Percentiles rank a stretch among this genome's conserved stretches.
Evolutionary conservation across 2,797 vertebrate genomes (phyloP).

Genomic region (Spheniscus humboldti): DNA sequence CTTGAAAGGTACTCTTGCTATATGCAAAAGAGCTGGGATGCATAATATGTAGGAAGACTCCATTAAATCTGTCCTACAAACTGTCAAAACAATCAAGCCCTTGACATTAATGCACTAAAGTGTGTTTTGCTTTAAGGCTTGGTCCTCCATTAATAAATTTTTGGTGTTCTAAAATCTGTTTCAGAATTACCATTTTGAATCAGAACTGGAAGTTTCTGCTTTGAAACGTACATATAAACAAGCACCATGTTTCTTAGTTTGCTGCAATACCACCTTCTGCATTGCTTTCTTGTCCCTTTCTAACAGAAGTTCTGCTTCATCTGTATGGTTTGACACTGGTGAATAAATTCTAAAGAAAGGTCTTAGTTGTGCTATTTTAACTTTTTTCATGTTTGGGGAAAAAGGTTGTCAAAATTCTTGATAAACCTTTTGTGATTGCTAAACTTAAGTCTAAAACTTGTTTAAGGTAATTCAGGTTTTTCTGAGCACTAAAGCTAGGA

Average conservation of each 20-base stretch:
- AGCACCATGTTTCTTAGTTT: not conserved
- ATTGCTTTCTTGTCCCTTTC: not conserved
- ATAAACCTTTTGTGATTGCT: not conserved
- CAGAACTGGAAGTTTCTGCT: not conserved
- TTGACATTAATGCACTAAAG: constrained; percentile 19
- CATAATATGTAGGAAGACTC: not conserved
- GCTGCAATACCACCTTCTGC: not conserved
- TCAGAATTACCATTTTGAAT: not conserved
- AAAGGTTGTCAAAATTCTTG: not conserved
- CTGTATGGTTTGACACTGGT: not conserved
- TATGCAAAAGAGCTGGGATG: not conserved
- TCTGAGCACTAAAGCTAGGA: not conserved
- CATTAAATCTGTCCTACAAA: not conserved
- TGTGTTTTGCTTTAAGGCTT: not conserved
- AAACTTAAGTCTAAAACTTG: not conserved
- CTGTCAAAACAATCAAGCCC: constrained; percentile 18
- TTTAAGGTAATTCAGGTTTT: not conserved
- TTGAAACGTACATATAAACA: not conserved
- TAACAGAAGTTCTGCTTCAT: not conserved
- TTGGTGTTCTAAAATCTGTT: not conserved
- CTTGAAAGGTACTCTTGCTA: constrained; percentile 8
- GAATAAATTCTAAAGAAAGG: not conserved
- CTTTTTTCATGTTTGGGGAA: not conserved
- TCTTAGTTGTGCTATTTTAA: not conserved
- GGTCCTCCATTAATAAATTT: not conserved